Percentiles rank a stretch among this genome's conserved stretches.
Evolutionary conservation across 2,888 invertebrate species (phyloP).

Genomic region (Ormyrus thymus): DNA sequence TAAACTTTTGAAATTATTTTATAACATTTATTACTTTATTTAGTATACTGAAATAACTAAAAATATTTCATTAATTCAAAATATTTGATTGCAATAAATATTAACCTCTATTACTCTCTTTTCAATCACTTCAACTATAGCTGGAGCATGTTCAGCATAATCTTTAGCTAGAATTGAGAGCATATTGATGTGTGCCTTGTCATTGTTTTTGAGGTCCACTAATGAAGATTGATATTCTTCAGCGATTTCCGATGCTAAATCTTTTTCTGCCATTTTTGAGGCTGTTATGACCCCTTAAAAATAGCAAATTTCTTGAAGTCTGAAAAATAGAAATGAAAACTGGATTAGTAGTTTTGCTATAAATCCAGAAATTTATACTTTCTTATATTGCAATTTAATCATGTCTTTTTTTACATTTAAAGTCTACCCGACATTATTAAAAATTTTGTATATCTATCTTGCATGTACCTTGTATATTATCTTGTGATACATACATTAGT

Average conservation of each 20-base stretch:
- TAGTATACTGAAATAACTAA: not conserved
- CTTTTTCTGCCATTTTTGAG: not conserved
- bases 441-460: not conserved
- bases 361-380: too few relatives aligned
- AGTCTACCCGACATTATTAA: not conserved
- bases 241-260: constrained; percentile 79
- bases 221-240: constrained; percentile 94
- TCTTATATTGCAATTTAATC: not conserved
- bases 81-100: constrained; percentile 44
- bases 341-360: not conserved
- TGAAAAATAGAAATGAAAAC: constrained; percentile 26
- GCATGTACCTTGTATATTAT: too few relatives aligned
- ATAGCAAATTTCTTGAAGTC: constrained; percentile 17
- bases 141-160: constrained; percentile 89
- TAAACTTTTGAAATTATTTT: constrained; percentile 14
- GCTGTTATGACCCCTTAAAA: constrained; percentile 7
- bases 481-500: too few relatives aligned
- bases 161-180: constrained; percentile 99
- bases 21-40: not conserved
- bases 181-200: constrained; percentile 98
- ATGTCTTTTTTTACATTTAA: not conserved
- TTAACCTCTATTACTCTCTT: constrained; percentile 95
- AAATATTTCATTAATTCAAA: not conserved
- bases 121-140: constrained; percentile 96
- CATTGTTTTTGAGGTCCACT: constrained; percentile 93